Conservation (phyloP, 2,113 vertebrate genomes). For the Elachura formosa region DNA sequence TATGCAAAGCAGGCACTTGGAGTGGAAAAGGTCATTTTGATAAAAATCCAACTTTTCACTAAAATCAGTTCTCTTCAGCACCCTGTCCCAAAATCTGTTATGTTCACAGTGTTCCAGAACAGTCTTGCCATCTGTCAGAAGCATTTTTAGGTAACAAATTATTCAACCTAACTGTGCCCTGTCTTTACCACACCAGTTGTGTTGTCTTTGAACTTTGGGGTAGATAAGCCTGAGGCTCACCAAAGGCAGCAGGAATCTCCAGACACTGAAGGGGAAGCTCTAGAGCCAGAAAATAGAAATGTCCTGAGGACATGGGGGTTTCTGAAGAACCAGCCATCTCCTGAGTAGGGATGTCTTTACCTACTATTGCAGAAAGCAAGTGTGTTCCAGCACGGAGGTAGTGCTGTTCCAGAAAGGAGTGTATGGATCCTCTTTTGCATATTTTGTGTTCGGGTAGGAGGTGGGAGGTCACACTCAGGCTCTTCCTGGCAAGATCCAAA, state of each 20-base stretch:
- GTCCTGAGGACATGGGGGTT: background rate
- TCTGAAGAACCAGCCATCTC: background rate
- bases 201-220: background rate
- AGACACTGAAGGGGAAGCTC: background rate
- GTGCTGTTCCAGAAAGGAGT: background rate
- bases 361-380: background rate
- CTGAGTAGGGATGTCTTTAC: background rate
- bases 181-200: background rate
- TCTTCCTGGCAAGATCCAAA: constrained; percentile 35
- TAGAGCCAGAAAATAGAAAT: background rate
- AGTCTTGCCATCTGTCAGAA: constrained; percentile 34
- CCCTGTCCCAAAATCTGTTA: constrained; percentile 45
- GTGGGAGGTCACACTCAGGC: constrained; percentile 32
- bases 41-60: constrained; percentile 39
- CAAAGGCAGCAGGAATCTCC: background rate
- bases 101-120: constrained; percentile 43
- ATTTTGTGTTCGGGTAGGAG: constrained; percentile 39
- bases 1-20: background rate
- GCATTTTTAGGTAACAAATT: constrained; percentile 45
- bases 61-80: constrained; percentile 43
- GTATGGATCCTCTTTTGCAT: constrained; percentile 21
- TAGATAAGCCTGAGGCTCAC: background rate
- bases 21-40: constrained; percentile 42
- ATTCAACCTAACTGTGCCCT: constrained; percentile 35
- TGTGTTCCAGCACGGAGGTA: background rate